Evolutionary conservation across 2,113 vertebrate genomes (phyloP).

Genomic region (Chaenocephalus aceratus): DNA sequence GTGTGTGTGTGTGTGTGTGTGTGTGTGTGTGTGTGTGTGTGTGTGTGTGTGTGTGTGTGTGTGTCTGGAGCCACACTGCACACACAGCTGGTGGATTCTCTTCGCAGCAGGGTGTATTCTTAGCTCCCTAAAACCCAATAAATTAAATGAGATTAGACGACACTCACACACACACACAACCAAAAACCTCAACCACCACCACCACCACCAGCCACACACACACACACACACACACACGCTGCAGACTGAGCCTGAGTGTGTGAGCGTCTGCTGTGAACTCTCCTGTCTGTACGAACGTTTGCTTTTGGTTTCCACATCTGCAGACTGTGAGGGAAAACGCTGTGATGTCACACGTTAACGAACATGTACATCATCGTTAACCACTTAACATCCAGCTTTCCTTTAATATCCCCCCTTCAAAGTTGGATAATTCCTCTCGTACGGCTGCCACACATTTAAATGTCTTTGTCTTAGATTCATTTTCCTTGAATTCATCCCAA

Average conservation of each 20-base stretch:
- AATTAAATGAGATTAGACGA: constrained; percentile 71
- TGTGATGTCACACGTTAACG: constrained; percentile 18
- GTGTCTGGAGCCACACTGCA: constrained; percentile 41
- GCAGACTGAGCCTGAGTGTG: constrained; percentile 17
- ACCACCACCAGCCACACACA: constrained; percentile 35
- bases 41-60: neutral
- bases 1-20: constrained; percentile 17
- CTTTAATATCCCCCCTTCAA: neutral
- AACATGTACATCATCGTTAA: neutral
- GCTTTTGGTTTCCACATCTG: constrained; percentile 29
- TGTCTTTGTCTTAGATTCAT: neutral
- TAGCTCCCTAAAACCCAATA: constrained; percentile 68
- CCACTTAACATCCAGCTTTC: neutral
- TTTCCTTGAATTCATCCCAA: neutral
- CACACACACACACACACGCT: constrained; percentile 21
- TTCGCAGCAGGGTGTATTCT: constrained; percentile 66
- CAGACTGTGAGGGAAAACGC: constrained; percentile 12
- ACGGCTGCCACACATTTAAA: neutral
- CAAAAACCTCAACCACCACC: too few relatives aligned
- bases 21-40: neutral
- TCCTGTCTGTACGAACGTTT: neutral
- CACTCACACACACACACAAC: neutral
- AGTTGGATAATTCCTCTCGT: neutral
- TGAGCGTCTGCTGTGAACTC: constrained; percentile 5
- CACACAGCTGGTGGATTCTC: constrained; percentile 62